Conservation (phyloP, 2,113 vertebrate genomes). For the Ahaetulla prasina region DNA sequence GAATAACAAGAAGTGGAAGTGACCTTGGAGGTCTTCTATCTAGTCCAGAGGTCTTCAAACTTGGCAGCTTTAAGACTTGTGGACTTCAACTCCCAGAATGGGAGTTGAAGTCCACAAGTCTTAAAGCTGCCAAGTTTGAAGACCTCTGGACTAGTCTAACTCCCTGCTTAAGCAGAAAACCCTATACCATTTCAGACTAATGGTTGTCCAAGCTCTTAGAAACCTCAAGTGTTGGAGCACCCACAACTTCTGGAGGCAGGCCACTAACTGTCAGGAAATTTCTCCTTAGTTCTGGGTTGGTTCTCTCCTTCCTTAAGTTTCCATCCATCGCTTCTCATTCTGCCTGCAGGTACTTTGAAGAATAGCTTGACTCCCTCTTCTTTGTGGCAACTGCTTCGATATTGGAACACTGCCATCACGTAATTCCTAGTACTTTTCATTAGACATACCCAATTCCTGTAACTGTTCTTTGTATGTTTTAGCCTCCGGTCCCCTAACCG, state of each 20-base stretch:
- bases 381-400: not conserved
- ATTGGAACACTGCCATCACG: not conserved
- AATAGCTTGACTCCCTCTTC: not conserved
- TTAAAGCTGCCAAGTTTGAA: too few relatives aligned
- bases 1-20: not conserved
- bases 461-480: too few relatives aligned
- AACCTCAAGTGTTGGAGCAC: not conserved
- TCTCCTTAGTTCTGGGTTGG: not conserved
- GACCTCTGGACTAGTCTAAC: too few relatives aligned
- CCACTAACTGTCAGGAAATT: not conserved
- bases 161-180: not conserved
- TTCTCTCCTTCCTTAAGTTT: not conserved
- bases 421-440: too few relatives aligned
- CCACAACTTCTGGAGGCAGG: not conserved
- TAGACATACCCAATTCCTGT: not conserved
- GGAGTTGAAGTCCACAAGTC: too few relatives aligned
- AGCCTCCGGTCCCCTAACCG: too few relatives aligned
- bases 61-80: too few relatives aligned
- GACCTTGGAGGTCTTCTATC: not conserved
- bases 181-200: not conserved
- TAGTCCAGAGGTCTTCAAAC: too few relatives aligned
- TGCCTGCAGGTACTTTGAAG: not conserved
- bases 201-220: not conserved
- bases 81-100: too few relatives aligned
- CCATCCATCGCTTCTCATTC: not conserved